Conservation (phyloP, 1,140 invertebrate species). For the Drosophila fuyamai region DNA sequence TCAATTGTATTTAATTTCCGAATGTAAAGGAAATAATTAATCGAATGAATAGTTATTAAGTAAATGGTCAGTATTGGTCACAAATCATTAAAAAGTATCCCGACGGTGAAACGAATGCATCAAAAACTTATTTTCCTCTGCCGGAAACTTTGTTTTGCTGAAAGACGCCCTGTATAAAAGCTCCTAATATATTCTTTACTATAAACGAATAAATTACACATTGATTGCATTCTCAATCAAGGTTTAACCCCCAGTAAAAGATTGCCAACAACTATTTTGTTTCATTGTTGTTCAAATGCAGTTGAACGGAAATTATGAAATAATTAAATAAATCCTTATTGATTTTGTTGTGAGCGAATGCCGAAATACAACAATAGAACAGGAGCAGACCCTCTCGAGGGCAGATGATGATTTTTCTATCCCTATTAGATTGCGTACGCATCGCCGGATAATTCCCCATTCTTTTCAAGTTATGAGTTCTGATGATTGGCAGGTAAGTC, state of each 20-base stretch:
- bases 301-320: constrained; percentile 41
- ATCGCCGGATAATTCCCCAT: constrained; percentile 60
- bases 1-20: no score
- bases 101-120: background rate
- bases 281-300: constrained; percentile 12
- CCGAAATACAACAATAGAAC: constrained; percentile 28
- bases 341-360: constrained; percentile 19
- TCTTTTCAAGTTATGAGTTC: constrained; percentile 62
- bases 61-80: no score
- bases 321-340: constrained; percentile 45
- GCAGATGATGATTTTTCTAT: constrained; percentile 66
- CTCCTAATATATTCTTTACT: background rate
- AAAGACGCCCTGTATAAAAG: background rate
- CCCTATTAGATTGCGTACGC: constrained; percentile 67
- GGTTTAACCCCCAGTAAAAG: background rate
- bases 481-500: constrained; percentile 72
- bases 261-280: background rate
- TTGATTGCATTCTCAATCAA: background rate
- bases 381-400: constrained; percentile 28
- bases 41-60: no score
- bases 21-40: no score
- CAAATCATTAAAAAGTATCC: no score
- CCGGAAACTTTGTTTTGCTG: background rate
- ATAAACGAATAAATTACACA: constrained; percentile 5
- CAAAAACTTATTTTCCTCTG: background rate